Evolutionary conservation across 2,113 vertebrate genomes (phyloP), one percentile per base, ranked within the genome.

Genomic region (Otocyon megalotis): DNA sequence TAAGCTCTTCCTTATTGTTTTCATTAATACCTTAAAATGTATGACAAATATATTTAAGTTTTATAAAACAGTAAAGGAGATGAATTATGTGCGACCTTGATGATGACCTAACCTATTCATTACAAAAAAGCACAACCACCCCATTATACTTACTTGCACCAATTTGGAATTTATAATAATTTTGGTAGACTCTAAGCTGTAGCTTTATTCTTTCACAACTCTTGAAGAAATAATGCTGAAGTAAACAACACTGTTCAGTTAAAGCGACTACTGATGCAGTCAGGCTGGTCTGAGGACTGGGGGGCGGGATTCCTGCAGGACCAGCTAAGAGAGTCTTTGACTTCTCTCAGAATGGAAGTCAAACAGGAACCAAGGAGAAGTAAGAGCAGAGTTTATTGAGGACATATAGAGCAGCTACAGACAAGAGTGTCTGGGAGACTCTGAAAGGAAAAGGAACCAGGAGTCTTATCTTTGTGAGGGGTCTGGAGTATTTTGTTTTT

Each of bases 181-280:
- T 96, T 87, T 48, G 28, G 50, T 32, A 72, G 87, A 69, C 48
- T 58, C 4, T n/a, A 11, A 43, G 7, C 65, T 76, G 14, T 77
- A 30, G 12, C 62, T 95, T 89, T 90, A 56, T 97, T 92, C 30
- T 93, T 97, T 94, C 14, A 88, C 20, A 84, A 20, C 2, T 62
- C 71, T 87, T 94, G 50, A 90, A 88, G 77, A 88, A 85, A 48
- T 82, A 88, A n/a, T 94, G 72, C 60, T 93, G 50, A 69, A 76
- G 80, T 62, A 19, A 56, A 63, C 2, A 88, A 69, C 67, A 30
- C 3, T 50, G 20, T 74, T 91, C 24, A 87, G 62, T 72, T 77
- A 88, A 72, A 48, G 15, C 10, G 69, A 13, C 35, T 54, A 28
- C 13, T 77, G 74, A 50, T 50, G 8, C 26, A 50, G 74, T 26